Evolutionary conservation across 2,888 invertebrate species (phyloP).

Genomic region (Sarcophaga carnaria): DNA sequence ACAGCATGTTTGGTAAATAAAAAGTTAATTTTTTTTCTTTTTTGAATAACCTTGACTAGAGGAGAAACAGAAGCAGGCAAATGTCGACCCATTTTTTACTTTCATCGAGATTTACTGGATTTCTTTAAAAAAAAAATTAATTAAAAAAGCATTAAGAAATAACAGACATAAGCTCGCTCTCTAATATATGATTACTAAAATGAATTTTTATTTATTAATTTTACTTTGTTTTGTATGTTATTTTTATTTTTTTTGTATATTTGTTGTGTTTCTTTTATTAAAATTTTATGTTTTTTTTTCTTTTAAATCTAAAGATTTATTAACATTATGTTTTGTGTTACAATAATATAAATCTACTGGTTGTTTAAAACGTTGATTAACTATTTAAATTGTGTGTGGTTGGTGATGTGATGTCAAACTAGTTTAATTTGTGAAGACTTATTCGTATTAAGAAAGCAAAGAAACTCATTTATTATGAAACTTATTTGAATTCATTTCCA

Average conservation of each 20-base stretch:
- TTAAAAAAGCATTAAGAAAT: constrained; percentile 19
- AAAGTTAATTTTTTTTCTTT: neutral
- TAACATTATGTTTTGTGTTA: constrained; percentile 13
- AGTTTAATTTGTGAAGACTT: constrained; percentile 55
- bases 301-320: constrained; percentile 60
- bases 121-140: neutral
- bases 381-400: constrained; percentile 9
- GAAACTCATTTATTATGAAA: constrained; percentile 10
- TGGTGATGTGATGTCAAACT: constrained; percentile 16
- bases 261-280: neutral
- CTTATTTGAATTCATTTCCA: constrained; percentile 1
- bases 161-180: neutral
- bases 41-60: constrained; percentile 31
- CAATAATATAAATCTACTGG: constrained; percentile 59
- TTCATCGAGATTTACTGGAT: constrained; percentile 28
- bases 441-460: constrained; percentile 11
- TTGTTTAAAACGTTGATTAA: constrained; percentile 23
- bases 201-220: constrained; percentile 29
- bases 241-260: neutral
- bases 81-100: constrained; percentile 47
- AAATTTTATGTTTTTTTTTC: neutral
- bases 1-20: neutral
- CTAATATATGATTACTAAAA: constrained; percentile 12
- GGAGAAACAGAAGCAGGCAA: neutral
- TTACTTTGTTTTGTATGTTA: constrained; percentile 42